A percentile compares a stretch with the other conserved stretches of the same genome.
Evolutionary conservation across 2,113 vertebrate species (phyloP).

Genomic region (Mystacornis crossleyi): DNA sequence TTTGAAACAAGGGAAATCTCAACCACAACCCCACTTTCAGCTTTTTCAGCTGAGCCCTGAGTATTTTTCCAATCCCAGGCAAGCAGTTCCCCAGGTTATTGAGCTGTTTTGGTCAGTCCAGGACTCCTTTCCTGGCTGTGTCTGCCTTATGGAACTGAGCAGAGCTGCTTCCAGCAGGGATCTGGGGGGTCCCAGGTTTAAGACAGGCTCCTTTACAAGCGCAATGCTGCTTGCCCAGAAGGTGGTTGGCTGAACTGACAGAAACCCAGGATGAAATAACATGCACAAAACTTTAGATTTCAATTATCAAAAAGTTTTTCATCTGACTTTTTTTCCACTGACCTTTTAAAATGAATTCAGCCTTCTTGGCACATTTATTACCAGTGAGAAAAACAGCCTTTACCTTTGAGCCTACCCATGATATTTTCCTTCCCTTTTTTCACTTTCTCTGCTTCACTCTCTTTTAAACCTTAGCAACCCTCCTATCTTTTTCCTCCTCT

Average conservation of each 20-base stretch:
- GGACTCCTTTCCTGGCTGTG: background rate
- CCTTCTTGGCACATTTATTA: background rate
- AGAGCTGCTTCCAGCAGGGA: background rate
- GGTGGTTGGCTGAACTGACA: background rate
- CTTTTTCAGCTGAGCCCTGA: background rate
- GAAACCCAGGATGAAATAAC: background rate
- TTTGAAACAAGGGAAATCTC: background rate
- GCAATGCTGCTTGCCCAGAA: background rate
- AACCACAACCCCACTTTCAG: background rate
- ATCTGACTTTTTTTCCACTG: background rate
- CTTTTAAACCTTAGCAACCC: background rate
- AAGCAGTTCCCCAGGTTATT: background rate
- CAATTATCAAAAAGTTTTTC: background rate
- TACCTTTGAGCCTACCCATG: background rate
- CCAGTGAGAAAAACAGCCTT: background rate
- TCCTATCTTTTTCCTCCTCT: background rate
- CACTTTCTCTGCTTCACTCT: background rate
- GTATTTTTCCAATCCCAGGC: background rate
- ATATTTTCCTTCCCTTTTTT: background rate
- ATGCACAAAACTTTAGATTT: background rate
- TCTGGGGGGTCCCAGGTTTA: background rate
- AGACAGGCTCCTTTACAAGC: background rate
- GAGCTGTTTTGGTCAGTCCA: background rate
- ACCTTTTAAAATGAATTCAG: conserved; percentile 3
- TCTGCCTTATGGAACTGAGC: background rate